Percentiles rank a stretch among this genome's conserved stretches.
phyloP scores from a whole-genome alignment of 2,797 vertebrate genomes.

The Halcyon smyrnensis region DNA sequence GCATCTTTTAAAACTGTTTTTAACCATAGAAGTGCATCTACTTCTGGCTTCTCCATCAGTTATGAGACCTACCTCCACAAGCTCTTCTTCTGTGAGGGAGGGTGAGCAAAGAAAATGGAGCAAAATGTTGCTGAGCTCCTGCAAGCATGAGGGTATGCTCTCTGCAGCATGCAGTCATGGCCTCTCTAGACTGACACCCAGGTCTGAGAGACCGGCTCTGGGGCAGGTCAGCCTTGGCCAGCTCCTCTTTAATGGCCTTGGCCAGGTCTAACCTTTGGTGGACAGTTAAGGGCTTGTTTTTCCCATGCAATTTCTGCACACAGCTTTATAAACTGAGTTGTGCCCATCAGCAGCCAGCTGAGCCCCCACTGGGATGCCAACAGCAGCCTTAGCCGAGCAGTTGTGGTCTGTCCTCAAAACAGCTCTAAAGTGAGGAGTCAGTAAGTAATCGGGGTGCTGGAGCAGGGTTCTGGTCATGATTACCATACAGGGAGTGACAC shows the following conservation, averaged over 20 bases:
- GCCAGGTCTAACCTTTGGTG: not conserved
- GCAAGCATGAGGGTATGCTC: not conserved
- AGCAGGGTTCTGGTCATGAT: not conserved
- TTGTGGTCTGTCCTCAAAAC: too few relatives aligned
- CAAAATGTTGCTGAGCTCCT: not conserved
- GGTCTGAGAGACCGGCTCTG: not conserved
- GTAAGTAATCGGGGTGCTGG: not conserved
- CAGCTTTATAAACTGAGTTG: not conserved
- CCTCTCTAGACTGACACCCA: not conserved
- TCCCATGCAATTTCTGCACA: not conserved
- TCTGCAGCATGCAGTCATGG: accelerated
- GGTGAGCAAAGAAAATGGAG: not conserved
- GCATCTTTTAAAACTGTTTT: not conserved
- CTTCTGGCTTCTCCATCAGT: not conserved
- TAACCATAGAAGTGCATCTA: not conserved
- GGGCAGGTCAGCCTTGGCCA: not conserved
- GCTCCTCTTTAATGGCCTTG: not conserved
- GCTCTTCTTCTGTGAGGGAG: not conserved
- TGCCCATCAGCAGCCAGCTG: not conserved
- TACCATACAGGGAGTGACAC: not conserved
- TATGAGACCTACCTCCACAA: not conserved
- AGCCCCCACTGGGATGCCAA: accelerated
- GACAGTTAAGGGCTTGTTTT: not conserved
- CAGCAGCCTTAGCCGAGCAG: not conserved
- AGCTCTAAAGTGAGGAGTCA: not conserved